Base-by-base conservation (phyloP, 2,113 vertebrate species). In the Merops nubicus region DNA sequence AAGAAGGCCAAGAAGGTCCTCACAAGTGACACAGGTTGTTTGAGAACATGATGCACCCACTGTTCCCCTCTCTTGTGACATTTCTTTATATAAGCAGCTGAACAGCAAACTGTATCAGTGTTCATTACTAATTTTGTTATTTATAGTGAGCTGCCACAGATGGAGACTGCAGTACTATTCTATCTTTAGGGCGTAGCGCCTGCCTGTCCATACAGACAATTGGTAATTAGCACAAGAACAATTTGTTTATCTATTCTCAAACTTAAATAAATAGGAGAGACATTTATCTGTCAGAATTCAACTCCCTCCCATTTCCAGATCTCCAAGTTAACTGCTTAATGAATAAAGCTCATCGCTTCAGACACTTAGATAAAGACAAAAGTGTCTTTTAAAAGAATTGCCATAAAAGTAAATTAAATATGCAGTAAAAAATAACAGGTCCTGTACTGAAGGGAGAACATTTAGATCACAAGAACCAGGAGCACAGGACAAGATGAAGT, bases 151-250 rank as follows among this genome's bases (percentile, higher is more conserved):
- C 86, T 79, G 88, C 75, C 64, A 65, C 95, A 96, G 94, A 96
- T 91, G 95, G 81, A 94, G 90, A 86, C 86, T 73, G 89, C 64
- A 91, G 85, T 56, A 74, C 57, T 19, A 40, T 84, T 91, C 91
- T 96, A 77, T 97, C 92, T 97, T 97, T 86, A 92, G 95, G 90
- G 77, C 2, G 4, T 91, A 96, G 72, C 5, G 50, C 72, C 78
- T 90, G 85, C 81, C 62, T 92, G 72, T 87, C 78, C 64, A 5
- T 88, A 59, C 65, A 93, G 40, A 96, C 94, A 97, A 96, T 88
- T 95, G 89, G 88, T 92, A 94, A 92, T 96, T 97, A 96, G 78
- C 73, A 86, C 73, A 92, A 93, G 81, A 96, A 91, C 88, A 96
- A 84, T 76, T 93, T 93, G 81, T 96, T 96, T 95, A 83, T 85